These are phyloP conservation scores for Tauraco erythrolophus DNA, from an alignment of 2,113 vertebrate species.

Conservation along the genomic window DNA sequence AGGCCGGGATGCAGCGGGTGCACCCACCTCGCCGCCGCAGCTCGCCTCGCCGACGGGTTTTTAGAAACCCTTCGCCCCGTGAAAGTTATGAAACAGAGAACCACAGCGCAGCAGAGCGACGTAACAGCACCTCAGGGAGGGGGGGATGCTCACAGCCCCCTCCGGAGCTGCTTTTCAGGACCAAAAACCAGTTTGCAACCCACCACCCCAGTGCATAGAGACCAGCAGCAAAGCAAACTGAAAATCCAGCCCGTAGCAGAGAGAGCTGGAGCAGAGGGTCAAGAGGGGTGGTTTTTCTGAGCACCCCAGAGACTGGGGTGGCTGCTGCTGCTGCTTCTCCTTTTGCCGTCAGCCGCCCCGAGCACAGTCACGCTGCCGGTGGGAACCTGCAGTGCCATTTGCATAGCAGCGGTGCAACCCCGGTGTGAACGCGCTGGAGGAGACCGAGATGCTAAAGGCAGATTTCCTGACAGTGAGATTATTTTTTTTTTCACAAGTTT, in stretches of 20 bases:
- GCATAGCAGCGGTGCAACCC: not conserved
- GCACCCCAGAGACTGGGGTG: not conserved
- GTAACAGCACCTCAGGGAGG: not conserved
- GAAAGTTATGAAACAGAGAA: not conserved
- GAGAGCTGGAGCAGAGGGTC: not conserved
- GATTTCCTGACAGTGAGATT: constrained; percentile 8
- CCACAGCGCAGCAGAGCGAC: not conserved
- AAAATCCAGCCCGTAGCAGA: not conserved
- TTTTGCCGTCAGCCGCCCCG: not conserved
- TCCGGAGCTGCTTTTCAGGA: not conserved
- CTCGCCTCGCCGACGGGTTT: fast-evolving
- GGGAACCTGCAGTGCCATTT: constrained; percentile 31
- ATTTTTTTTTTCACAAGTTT: not conserved
- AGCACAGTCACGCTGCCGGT: not conserved
- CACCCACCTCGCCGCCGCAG: fast-evolving
- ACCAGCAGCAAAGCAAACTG: not conserved
- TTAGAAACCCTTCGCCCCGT: not conserved
- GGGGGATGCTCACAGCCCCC: not conserved
- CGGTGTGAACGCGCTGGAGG: not conserved
- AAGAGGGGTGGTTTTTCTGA: not conserved
- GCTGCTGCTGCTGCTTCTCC: constrained; percentile 34
- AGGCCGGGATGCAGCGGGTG: not conserved
- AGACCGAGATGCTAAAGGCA: not conserved
- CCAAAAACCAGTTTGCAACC: not conserved
- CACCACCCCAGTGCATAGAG: fast-evolving